A percentile compares a stretch with the other conserved stretches of the same genome.
phyloP scores from a whole-genome alignment of 2,797 vertebrate species.

The Tangara arthus region DNA sequence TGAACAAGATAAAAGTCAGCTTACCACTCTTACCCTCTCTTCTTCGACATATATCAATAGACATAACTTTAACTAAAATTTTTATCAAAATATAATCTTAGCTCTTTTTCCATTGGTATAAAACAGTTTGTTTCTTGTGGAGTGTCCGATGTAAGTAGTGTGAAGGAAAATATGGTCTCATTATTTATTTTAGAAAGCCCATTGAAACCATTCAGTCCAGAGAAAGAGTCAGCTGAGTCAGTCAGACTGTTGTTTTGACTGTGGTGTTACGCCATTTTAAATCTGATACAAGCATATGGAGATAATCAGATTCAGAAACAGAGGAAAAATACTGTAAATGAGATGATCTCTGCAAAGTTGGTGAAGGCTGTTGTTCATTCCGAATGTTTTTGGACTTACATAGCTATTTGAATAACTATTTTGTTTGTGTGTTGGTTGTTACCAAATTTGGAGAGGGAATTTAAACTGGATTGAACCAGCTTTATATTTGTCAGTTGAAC shows the following conservation, averaged over 20 bases:
- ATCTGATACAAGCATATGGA: neutral
- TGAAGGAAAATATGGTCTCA: neutral
- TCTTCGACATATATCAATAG: neutral
- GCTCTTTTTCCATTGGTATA: neutral
- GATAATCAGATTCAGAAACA: neutral
- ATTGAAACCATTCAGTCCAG: neutral
- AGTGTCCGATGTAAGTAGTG: neutral
- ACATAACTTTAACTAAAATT: neutral
- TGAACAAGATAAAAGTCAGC: neutral
- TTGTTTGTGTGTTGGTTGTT: neutral
- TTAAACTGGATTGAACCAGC: neutral
- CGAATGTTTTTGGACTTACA: neutral
- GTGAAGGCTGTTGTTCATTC: neutral
- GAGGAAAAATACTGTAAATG: neutral
- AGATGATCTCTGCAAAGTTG: neutral
- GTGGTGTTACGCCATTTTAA: neutral
- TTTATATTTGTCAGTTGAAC: neutral
- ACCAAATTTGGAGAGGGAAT: neutral
- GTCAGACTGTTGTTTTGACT: neutral
- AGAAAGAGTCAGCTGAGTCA: neutral
- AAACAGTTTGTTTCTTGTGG: neutral
- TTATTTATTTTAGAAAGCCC: neutral
- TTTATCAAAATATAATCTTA: neutral
- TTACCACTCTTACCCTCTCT: neutral
- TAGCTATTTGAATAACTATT: neutral